Evolutionary conservation across 2,888 invertebrate species (phyloP).

Genomic region (Leucoma salicis): DNA sequence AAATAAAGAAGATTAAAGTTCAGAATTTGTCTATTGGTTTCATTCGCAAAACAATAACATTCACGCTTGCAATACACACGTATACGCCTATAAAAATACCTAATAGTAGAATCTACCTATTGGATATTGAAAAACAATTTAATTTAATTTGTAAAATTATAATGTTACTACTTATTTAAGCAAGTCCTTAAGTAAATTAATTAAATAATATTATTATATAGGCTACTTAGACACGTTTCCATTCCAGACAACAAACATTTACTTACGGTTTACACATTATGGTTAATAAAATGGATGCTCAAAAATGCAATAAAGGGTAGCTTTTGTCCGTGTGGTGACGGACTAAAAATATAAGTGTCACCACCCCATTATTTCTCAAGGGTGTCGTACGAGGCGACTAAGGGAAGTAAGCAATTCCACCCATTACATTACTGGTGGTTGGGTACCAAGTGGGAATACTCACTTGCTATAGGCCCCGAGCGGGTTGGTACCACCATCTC

Average conservation of each 20-base stretch:
- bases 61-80: slow-evolving; percentile 24
- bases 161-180: slow-evolving; percentile 14
- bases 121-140: slow-evolving; percentile 25
- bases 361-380: too few species aligned
- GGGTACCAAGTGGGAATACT: too few species aligned
- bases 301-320: too few species aligned
- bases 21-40: slow-evolving; percentile 8
- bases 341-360: too few species aligned
- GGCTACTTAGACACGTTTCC: slow-evolving; percentile 31
- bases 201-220: slow-evolving; percentile 19
- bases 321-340: too few species aligned
- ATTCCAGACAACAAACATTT: slow-evolving; percentile 17
- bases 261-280: too few species aligned
- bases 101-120: slow-evolving; percentile 33
- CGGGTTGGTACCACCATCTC: too few species aligned
- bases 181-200: slow-evolving; percentile 14
- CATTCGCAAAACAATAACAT: slow-evolving; percentile 11
- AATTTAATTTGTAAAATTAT: slow-evolving; percentile 18
- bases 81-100: slow-evolving; percentile 18
- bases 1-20: slow-evolving; percentile 19
- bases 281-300: too few species aligned
- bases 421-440: too few species aligned
- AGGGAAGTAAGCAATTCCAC: too few species aligned
- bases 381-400: too few species aligned
- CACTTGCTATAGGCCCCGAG: too few species aligned